Percentiles rank a stretch among this genome's conserved stretches.
Conservation (phyloP, 2,113 vertebrate species). For the Bubalus kerabau region DNA sequence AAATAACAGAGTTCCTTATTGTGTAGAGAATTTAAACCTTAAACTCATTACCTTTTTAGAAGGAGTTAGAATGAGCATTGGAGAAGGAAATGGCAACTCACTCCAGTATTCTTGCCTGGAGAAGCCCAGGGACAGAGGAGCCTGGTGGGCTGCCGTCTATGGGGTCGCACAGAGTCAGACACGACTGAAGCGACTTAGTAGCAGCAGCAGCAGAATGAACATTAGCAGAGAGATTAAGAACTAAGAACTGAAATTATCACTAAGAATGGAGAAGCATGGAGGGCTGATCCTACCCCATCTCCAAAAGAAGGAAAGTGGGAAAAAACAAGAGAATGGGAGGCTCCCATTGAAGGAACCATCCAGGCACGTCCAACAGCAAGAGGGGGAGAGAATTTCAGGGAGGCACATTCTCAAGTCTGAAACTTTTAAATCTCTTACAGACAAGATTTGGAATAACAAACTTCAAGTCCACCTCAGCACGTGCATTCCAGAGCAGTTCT, state of each 20-base stretch:
- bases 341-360: accelerated
- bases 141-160: no score
- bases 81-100: no score
- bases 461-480: neutral
- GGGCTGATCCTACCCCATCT: neutral
- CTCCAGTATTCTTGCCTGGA: no score
- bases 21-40: neutral
- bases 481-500: neutral
- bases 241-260: neutral
- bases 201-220: neutral
- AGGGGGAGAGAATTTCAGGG: neutral
- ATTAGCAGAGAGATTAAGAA: neutral
- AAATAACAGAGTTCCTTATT: neutral
- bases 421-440: neutral
- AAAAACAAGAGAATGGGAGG: neutral
- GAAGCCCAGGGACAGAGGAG: no score
- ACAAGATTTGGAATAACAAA: neutral
- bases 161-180: no score
- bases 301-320: neutral
- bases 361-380: neutral
- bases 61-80: neutral
- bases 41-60: neutral
- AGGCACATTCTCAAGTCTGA: neutral
- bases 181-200: no score
- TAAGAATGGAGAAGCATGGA: neutral